phyloP scores from a whole-genome alignment of 2,888 invertebrate species.

The Heliothis peltigera region DNA sequence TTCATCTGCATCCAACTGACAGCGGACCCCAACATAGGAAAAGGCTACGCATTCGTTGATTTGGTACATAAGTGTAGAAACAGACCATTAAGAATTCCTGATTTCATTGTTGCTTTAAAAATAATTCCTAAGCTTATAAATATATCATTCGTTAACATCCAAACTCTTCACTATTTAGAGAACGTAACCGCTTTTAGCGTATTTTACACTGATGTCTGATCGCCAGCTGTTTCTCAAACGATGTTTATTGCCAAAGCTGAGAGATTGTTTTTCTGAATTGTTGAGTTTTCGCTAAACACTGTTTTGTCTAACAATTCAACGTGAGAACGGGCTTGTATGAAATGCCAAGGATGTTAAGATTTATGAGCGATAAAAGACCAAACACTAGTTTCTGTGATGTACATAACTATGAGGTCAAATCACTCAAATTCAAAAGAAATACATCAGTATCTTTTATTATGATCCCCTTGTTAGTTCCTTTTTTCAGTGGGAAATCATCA shows the following conservation, averaged over 20 bases:
- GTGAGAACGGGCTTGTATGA: constrained; percentile 32
- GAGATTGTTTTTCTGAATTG: constrained; percentile 36
- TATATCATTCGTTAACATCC: constrained; percentile 35
- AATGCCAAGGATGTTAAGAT: constrained; percentile 42
- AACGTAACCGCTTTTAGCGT: constrained; percentile 34
- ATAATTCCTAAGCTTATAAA: constrained; percentile 10
- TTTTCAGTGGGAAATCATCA: too few species aligned
- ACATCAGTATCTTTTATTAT: not conserved
- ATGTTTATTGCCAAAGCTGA: constrained; percentile 38
- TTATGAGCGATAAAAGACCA: constrained; percentile 4
- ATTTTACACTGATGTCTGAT: constrained; percentile 39
- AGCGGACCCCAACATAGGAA: too few species aligned
- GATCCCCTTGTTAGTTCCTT: not conserved
- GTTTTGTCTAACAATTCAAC: constrained; percentile 45
- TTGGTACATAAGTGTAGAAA: too few species aligned
- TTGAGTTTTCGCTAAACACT: constrained; percentile 29
- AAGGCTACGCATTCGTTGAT: too few species aligned
- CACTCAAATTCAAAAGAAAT: not conserved
- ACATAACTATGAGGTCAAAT: not conserved
- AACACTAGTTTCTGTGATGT: not conserved
- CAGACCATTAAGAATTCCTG: not conserved
- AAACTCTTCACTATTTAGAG: constrained; percentile 40
- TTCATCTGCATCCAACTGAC: too few species aligned
- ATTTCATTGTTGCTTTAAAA: constrained; percentile 1
- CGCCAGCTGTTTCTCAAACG: constrained; percentile 48